Evolutionary conservation across 2,113 vertebrate species (phyloP), one percentile per base, ranked within the genome.

Genomic region (Onychorhynchus coronatus): DNA sequence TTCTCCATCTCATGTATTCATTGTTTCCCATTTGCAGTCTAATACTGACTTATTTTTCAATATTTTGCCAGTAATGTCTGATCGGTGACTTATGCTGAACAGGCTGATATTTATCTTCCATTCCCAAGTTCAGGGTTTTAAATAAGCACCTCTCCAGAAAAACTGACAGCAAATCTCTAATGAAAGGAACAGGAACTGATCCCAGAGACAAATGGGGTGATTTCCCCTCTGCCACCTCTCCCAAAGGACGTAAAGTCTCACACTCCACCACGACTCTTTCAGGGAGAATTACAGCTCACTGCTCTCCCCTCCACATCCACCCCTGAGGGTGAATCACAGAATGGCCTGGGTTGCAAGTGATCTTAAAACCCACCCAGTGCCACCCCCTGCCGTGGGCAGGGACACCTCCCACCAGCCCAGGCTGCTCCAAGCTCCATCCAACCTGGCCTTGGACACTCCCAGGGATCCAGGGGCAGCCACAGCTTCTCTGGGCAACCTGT

Each of bases 61-160:
- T 76, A 35, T 58, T 90, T 42, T 21, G 71, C 21, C 62, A 41
- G 71, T 46, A 93, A 70, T 8, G 22, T 33, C 88, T 94, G 66
- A 84, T 72, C 58, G 81, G 85, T 92, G 79, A 87, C 66, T 87
- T 12, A 46, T 2, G 33, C 65, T 53, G 52, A 55, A 66, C 31
- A 42, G 55, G 80, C 50, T 67, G 77, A 19, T 49, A 86, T 63
- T 97, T 92, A 76, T 91, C 81, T 89, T 84, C 82, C 65, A 20
- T 52, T 86, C 49, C 71, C 88, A 59, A 79, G 39, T 72, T 85
- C 1, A 1, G 39, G n/a, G 56, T 53, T 95, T 94, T 93, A 88
- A 91, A 84, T 37, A 52, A 89, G 28, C 59, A 73, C 37, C 85
- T 94, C 92, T 95, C 47, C 89, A 80, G 49, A 63, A 80, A 71